Conservation (phyloP, 2,888 invertebrate species). For the Ormyrus labotus region DNA sequence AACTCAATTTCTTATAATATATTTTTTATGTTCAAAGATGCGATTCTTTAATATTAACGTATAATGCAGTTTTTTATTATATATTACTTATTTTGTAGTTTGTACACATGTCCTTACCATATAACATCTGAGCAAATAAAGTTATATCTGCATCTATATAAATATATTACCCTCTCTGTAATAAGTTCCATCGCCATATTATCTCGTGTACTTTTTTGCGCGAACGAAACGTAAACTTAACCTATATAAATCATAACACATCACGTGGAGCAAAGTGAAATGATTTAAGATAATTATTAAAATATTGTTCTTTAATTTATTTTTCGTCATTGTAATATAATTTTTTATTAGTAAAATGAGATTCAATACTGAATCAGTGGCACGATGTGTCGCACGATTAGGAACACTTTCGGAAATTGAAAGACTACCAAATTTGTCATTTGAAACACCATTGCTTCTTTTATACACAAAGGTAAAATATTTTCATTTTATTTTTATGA, state of each 20-base stretch:
- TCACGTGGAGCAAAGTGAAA: not conserved
- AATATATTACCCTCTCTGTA: not conserved
- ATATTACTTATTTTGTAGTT: too few relatives aligned
- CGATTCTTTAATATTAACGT: too few relatives aligned
- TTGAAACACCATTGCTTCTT: constrained; percentile 87
- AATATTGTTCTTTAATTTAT: not conserved
- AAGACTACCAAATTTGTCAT: constrained; percentile 77
- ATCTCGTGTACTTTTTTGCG: not conserved
- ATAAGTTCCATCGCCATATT: not conserved
- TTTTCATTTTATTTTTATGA: constrained; percentile 4
- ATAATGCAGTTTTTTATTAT: too few relatives aligned
- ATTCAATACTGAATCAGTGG: constrained; percentile 81
- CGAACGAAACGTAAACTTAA: not conserved
- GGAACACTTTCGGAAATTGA: constrained; percentile 81
- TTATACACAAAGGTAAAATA: constrained; percentile 83
- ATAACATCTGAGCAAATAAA: not conserved
- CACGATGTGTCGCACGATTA: constrained; percentile 81
- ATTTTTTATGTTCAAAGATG: too few relatives aligned
- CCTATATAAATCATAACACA: not conserved
- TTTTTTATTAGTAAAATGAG: constrained; percentile 79
- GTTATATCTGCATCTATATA: not conserved
- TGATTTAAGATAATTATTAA: not conserved
- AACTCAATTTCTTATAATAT: too few relatives aligned
- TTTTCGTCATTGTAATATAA: not conserved
- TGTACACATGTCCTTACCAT: not conserved